Percentiles rank a stretch among this genome's conserved stretches.
Evolutionary conservation across 2,113 vertebrate species (phyloP).

Genomic region (Etheostoma cragini): DNA sequence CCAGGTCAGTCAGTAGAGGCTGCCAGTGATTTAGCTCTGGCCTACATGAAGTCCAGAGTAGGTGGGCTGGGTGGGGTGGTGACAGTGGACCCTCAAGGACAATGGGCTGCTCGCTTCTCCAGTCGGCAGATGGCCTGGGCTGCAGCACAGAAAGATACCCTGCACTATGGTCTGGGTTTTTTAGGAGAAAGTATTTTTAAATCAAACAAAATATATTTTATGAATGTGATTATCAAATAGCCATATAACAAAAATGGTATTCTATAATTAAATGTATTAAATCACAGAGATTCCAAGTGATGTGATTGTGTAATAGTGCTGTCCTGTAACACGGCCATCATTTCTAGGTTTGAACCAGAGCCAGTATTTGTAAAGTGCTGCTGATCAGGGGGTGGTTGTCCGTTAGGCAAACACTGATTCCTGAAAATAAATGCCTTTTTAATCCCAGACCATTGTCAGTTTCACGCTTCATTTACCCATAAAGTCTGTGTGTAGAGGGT

Average conservation of each 20-base stretch:
- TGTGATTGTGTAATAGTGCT: neutral
- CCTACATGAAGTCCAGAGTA: slow-evolving; percentile 89
- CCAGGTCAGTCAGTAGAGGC: slow-evolving; percentile 87
- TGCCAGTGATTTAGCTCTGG: slow-evolving; percentile 86
- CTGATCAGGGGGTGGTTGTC: neutral
- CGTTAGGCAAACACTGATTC: slow-evolving; percentile 9
- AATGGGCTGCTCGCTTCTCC: slow-evolving; percentile 89
- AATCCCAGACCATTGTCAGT: slow-evolving; percentile 3
- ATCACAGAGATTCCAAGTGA: neutral
- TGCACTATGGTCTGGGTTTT: slow-evolving; percentile 88
- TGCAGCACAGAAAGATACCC: slow-evolving; percentile 82
- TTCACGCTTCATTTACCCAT: slow-evolving; percentile 34
- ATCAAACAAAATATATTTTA: neutral
- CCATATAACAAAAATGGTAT: neutral
- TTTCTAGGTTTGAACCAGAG: neutral
- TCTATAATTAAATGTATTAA: neutral
- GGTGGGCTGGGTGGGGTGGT: slow-evolving; percentile 88
- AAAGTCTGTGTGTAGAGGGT: neutral
- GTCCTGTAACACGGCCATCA: neutral
- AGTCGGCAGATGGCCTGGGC: slow-evolving; percentile 92
- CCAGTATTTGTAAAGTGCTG: slow-evolving; percentile 9
- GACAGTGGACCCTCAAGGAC: slow-evolving; percentile 86
- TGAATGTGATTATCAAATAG: neutral
- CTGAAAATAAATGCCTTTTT: slow-evolving; percentile 14
- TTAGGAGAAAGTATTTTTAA: neutral